Conservation (phyloP, 2,888 invertebrate species). For the Pterobdella sp. region DNA sequence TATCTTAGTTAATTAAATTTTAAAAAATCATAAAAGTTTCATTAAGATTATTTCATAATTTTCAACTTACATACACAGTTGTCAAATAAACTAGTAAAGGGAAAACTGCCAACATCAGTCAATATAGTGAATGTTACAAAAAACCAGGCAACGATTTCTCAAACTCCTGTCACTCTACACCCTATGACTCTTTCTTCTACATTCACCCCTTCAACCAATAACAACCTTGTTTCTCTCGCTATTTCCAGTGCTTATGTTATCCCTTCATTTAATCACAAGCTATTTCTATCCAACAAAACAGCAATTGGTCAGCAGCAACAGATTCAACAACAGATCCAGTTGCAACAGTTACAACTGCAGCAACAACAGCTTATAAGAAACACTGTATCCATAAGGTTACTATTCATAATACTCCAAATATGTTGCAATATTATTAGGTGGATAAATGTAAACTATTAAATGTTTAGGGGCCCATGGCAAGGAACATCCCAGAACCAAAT, state of each 20-base stretch:
- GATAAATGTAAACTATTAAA: too few relatives aligned
- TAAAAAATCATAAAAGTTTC: background rate
- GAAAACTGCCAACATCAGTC: background rate
- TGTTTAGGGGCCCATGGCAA: constrained; percentile 5
- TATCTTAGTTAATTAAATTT: background rate
- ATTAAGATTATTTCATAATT: background rate
- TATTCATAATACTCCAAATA: too few relatives aligned
- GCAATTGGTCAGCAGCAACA: background rate
- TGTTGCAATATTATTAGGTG: too few relatives aligned
- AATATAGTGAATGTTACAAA: background rate
- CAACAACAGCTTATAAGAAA: constrained; percentile 9
- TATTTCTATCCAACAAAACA: background rate
- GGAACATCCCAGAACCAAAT: background rate
- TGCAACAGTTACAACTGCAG: constrained; percentile 7
- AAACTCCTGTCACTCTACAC: background rate
- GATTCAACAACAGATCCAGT: background rate
- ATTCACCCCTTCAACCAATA: background rate
- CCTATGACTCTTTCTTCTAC: background rate
- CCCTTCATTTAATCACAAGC: background rate
- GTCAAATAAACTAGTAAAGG: background rate
- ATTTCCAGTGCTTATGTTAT: constrained; percentile 9
- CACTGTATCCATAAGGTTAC: background rate
- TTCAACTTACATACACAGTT: background rate
- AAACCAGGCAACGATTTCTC: background rate
- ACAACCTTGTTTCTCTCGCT: constrained; percentile 6